Evolutionary conservation across 2,797 vertebrate species (phyloP).

Genomic region (Sebastes vulpes): DNA sequence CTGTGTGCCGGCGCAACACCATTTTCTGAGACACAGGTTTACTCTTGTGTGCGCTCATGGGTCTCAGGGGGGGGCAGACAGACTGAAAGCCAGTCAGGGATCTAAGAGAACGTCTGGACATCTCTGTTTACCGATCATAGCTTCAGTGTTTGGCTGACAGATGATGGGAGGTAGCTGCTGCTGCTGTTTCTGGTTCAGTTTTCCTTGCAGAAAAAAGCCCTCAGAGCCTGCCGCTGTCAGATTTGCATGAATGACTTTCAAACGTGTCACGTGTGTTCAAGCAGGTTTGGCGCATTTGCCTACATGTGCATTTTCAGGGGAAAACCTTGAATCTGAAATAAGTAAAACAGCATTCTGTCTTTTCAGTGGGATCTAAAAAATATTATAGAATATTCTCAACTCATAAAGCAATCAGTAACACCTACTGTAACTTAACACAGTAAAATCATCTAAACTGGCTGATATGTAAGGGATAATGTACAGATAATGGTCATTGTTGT

Average conservation of each 20-base stretch:
- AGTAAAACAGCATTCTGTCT: not conserved
- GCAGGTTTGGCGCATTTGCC: conserved; percentile 13
- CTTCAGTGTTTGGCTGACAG: conserved; percentile 70
- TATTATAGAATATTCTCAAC: not conserved
- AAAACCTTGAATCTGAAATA: not conserved
- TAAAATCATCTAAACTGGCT: not conserved
- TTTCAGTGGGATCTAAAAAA: not conserved
- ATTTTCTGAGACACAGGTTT: conserved; percentile 58
- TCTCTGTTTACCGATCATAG: conserved; percentile 72
- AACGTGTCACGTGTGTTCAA: conserved; percentile 35
- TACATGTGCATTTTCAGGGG: conserved; percentile 16
- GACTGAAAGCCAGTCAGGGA: conserved; percentile 53
- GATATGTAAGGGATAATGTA: no score
- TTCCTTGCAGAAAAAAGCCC: conserved; percentile 56
- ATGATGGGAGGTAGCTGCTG: conserved; percentile 46
- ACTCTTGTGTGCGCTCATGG: conserved; percentile 58
- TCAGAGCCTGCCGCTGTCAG: conserved; percentile 69
- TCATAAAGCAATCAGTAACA: not conserved
- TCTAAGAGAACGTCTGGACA: conserved; percentile 60
- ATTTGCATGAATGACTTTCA: conserved; percentile 67
- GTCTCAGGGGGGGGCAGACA: conserved; percentile 52
- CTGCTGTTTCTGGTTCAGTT: conserved; percentile 40
- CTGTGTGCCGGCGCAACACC: conserved; percentile 26
- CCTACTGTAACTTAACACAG: not conserved
- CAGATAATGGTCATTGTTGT: no score